phyloP scores from a whole-genome alignment of 2,113 vertebrate genomes.

The Catharus minimus region DNA sequence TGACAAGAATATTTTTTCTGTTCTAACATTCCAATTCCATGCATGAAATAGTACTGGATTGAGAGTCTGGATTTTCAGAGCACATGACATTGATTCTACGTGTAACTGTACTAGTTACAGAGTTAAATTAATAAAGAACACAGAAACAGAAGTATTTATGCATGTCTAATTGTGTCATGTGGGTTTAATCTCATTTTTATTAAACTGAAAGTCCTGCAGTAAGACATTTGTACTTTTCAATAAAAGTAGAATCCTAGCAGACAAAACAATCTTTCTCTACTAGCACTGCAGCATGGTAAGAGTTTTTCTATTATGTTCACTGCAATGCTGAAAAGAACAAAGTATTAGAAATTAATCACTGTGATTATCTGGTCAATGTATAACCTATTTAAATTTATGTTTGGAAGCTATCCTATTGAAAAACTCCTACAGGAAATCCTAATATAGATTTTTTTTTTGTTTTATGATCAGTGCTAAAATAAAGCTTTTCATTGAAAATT shows the following conservation, averaged over 20 bases:
- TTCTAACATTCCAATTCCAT: neutral
- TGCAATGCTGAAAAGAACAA: neutral
- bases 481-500: neutral
- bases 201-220: neutral
- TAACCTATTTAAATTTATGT: slow-evolving; percentile 12
- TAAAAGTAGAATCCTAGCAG: neutral
- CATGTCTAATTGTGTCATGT: neutral
- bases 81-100: neutral
- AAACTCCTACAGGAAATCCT: neutral
- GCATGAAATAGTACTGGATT: neutral
- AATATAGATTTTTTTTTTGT: neutral
- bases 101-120: neutral
- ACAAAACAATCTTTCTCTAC: neutral
- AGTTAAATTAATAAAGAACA: neutral
- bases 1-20: neutral
- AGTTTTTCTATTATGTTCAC: neutral
- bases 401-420: neutral
- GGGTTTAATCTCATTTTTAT: neutral
- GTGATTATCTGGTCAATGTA: neutral
- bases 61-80: neutral
- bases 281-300: neutral
- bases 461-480: neutral
- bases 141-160: neutral
- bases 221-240: neutral
- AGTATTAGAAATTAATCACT: slow-evolving; percentile 4